Conservation (phyloP, 2,113 vertebrate genomes). For the Struthio camelus region DNA sequence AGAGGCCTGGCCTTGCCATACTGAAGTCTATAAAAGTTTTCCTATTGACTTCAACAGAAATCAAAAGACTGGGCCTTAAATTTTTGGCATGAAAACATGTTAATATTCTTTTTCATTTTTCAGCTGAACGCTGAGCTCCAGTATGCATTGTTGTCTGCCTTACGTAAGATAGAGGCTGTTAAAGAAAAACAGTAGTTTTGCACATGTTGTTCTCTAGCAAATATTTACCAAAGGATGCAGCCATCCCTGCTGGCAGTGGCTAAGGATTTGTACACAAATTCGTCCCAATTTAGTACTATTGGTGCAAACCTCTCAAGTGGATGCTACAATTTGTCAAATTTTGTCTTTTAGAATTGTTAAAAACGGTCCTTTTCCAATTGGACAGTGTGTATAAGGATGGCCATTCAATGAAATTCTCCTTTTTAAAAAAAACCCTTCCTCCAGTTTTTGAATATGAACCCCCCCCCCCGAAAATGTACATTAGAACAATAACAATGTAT, state of each 20-base stretch:
- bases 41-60: slow-evolving; percentile 10
- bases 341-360: not conserved
- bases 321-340: not conserved
- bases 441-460: not conserved
- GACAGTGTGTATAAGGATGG: not conserved
- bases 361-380: not conserved
- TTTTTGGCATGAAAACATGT: not conserved
- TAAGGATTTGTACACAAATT: not conserved
- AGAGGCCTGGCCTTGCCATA: not conserved
- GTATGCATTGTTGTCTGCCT: not conserved
- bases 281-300: not conserved
- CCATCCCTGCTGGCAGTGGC: not conserved
- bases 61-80: not conserved
- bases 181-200: not conserved
- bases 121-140: not conserved
- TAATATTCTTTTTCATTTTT: not conserved
- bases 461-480: not conserved
- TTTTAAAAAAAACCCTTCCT: not conserved
- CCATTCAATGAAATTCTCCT: not conserved
- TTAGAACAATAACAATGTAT: not conserved
- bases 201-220: slow-evolving; percentile 23
- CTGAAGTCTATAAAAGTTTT: not conserved
- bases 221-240: not conserved
- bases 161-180: not conserved
- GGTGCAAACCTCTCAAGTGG: not conserved